A percentile compares a stretch with the other conserved stretches of the same genome.
phyloP scores from a whole-genome alignment of 2,888 invertebrate genomes.

The Calameuta idolon region DNA sequence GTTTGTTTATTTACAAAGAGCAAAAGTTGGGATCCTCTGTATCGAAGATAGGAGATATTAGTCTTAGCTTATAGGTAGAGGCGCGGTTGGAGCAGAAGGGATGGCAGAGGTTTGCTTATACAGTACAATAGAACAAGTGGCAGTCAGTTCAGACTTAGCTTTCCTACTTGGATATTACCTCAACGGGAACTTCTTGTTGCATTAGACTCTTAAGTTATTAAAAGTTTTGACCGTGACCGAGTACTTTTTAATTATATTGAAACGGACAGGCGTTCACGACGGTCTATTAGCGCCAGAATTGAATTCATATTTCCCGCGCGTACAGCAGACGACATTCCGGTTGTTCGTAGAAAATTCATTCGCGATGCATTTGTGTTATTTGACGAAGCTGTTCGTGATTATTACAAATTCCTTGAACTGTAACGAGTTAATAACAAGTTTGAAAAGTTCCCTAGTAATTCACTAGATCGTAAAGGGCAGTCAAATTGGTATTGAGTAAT shows the following conservation, averaged over 20 bases:
- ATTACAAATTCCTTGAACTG: neutral
- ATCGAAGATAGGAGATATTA: slow-evolving; percentile 34
- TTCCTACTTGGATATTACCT: neutral
- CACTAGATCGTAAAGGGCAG: no score
- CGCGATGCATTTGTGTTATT: neutral
- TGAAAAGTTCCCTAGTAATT: neutral
- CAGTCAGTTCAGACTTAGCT: slow-evolving; percentile 33
- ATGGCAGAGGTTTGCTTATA: slow-evolving; percentile 27
- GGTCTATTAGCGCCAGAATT: neutral
- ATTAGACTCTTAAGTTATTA: neutral
- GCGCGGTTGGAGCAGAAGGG: slow-evolving; percentile 42
- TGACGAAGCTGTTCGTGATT: neutral
- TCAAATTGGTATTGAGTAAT: neutral
- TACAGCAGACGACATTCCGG: neutral
- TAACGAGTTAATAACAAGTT: neutral
- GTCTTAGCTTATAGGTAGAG: slow-evolving; percentile 37
- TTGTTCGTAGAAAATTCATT: neutral
- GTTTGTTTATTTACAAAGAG: neutral
- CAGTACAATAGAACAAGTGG: slow-evolving; percentile 33
- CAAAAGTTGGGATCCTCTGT: slow-evolving; percentile 28
- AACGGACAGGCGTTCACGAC: no score
- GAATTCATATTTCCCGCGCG: neutral
- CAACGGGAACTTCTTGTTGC: neutral
- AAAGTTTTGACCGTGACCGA: neutral
- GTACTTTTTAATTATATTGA: no score